Evolutionary conservation across 2,797 vertebrate species (phyloP), one percentile per base, ranked within the genome.

Genomic region (Coregonus suidteri): DNA sequence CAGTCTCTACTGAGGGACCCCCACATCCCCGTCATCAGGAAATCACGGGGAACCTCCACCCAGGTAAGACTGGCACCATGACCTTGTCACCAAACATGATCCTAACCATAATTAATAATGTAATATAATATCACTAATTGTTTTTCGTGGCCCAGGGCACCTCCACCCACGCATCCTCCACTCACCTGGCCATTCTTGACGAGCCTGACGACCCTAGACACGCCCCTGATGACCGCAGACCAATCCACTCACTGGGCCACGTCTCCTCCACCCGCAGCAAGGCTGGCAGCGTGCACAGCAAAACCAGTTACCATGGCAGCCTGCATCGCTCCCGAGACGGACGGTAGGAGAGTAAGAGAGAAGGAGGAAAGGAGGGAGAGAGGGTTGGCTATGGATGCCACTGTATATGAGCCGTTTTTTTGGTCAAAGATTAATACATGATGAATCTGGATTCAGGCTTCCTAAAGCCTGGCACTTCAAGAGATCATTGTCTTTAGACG

Each of bases 41-140:
- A 99, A 75, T 99, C 98, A 6, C 90, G 98, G 76, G 98, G 98
- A 81, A 99, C 98, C 0, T 99, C 98, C 68, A 99, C 98, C n/a
- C 98, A 99, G 90, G 92, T 93, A 77, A 15, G 77, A 35, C 74
- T 31, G 56, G 14, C 77, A n/a, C 75, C 30, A 66, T 34, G 64
- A 31, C n/a, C 34, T 47, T 35, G 2, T 18, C 34, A 15, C 30
- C 14, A 6, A 25, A 47, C 41, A 47, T 13, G 3, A 1, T 15
- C 41, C 69, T 20, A 20, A 20, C 6, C 51, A 25, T 30, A 30
- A 14, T 25, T 41, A 20, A 25, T 7, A 16, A 25, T 20, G 59
- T 62, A 62, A 62, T 62, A 62, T 62, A 62, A 62, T 25, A 25
- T 51, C 18, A 30, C 7, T 34, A 15, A 31, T 11, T 67, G 31